Percentiles rank a stretch among this genome's conserved stretches.
phyloP scores from a whole-genome alignment of 1,140 invertebrate genomes.

The Macrobrachium rosenbergii region DNA sequence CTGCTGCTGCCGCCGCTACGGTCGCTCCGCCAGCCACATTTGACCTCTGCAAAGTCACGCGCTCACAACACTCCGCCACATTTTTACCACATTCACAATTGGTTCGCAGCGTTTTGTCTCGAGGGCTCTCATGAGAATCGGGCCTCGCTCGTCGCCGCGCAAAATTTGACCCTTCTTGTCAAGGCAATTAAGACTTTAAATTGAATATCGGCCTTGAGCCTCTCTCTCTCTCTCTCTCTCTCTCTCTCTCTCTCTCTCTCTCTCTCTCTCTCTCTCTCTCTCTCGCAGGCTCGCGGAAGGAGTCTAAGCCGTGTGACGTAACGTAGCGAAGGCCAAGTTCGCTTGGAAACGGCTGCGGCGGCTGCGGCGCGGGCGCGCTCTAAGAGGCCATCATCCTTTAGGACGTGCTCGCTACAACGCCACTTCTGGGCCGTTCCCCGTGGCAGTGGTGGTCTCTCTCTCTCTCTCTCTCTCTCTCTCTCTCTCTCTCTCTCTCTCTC shows the following conservation, averaged over 20 bases:
- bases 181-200: slow-evolving; percentile 37
- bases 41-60: slow-evolving; percentile 60
- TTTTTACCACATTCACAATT: slow-evolving; percentile 61
- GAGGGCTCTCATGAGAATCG: slow-evolving; percentile 27
- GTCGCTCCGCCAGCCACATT: slow-evolving; percentile 36
- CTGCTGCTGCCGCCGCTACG: background rate
- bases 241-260: too few relatives aligned
- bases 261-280: too few relatives aligned
- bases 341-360: background rate
- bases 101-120: slow-evolving; percentile 55
- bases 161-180: slow-evolving; percentile 28
- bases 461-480: slow-evolving; percentile 9
- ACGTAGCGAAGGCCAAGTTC: background rate
- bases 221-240: too few relatives aligned
- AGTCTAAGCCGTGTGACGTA: background rate
- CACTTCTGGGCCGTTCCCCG: slow-evolving; percentile 5
- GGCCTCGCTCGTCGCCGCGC: background rate
- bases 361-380: background rate
- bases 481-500: slow-evolving; percentile 1
- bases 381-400: slow-evolving; percentile 31
- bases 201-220: background rate
- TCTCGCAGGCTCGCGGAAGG: background rate
- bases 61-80: slow-evolving; percentile 54
- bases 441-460: slow-evolving; percentile 11
- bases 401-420: slow-evolving; percentile 33